A percentile compares a stretch with the other conserved stretches of the same genome.
phyloP scores from a whole-genome alignment of 2,888 invertebrate species.

The Thymelicus acteon region DNA sequence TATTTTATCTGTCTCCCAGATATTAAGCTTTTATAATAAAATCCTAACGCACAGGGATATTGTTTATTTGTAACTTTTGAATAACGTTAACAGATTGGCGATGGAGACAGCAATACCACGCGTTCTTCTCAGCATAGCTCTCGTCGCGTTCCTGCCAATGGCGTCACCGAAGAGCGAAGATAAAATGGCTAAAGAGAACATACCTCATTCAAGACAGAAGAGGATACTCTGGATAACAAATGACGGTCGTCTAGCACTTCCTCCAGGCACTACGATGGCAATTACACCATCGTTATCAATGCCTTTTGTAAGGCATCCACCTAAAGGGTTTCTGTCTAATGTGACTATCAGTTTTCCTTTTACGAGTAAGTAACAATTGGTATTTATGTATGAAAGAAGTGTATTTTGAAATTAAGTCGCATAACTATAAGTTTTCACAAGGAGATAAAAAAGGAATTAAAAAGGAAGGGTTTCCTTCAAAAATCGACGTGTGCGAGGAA shows the following conservation, averaged over 20 bases:
- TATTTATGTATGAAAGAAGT: no score
- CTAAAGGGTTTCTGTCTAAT: constrained; percentile 93
- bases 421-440: no score
- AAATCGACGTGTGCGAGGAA: no score
- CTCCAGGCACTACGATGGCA: constrained; percentile 92
- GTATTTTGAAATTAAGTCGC: no score
- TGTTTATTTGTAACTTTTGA: no score
- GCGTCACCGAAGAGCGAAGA: constrained; percentile 65
- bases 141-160: constrained; percentile 74
- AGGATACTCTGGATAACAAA: constrained; percentile 94
- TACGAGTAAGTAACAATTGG: constrained; percentile 87
- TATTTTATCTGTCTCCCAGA: no score
- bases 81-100: constrained; percentile 42
- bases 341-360: constrained; percentile 93
- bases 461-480: no score
- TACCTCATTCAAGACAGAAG: constrained; percentile 90
- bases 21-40: no score
- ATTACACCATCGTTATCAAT: constrained; percentile 92
- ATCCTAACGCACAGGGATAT: no score
- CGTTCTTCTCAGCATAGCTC: constrained; percentile 75
- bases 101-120: constrained; percentile 77
- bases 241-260: constrained; percentile 92
- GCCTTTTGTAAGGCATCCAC: constrained; percentile 93
- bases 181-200: constrained; percentile 67
- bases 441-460: no score